Evolutionary conservation across 1,140 invertebrate genomes (phyloP), one percentile per base, ranked within the genome.

Genomic region (Saccostrea cuccullata): DNA sequence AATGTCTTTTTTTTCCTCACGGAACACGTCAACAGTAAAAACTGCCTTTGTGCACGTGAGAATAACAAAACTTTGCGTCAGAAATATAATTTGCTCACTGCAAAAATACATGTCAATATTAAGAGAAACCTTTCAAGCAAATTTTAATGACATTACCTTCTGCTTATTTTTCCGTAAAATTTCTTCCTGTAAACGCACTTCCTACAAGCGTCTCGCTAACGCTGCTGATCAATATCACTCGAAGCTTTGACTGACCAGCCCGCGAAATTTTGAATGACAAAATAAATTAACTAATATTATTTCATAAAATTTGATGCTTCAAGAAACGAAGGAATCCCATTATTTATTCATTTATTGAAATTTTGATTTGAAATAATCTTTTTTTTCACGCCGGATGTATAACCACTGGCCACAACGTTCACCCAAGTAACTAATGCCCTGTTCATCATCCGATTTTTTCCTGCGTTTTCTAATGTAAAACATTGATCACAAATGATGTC

Each of bases 111-210:
- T 64, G 17, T 64, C 17, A 64, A 64, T 20, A 2, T 0, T 64
- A 20, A 20, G 5, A 64, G 3, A 20, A 20, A 20, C n/a, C n/a
- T 77, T 30, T 77, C 70, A 15, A 30, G 23, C 26, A 77, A 36
- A 47, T 30, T 77, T 30, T 30, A 11, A 12, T 77, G 70, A 77
- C 70, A 77, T 77, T 77, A 77, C 70, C 70, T 77, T 77, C 26
- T 36, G 23, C 26, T 77, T 30, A 77, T 13, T 77, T 77, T 77
- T 77, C 70, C 23, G 70, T 77, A 77, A 64, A 20, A 20, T 36
- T 30, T 36, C 11, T 36, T 64, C 60, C 20, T 23, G 20, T 40
- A 26, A 30, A 64, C 58, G 58, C 58, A 77, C 70, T 77, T 77
- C 70, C 70, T 77, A 77, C 26, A 77, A 36, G 70, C 70, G 70